These are phyloP conservation scores for Holotrichia oblita DNA, from an alignment of 1,140 invertebrate species.

Conservation along the genomic window DNA sequence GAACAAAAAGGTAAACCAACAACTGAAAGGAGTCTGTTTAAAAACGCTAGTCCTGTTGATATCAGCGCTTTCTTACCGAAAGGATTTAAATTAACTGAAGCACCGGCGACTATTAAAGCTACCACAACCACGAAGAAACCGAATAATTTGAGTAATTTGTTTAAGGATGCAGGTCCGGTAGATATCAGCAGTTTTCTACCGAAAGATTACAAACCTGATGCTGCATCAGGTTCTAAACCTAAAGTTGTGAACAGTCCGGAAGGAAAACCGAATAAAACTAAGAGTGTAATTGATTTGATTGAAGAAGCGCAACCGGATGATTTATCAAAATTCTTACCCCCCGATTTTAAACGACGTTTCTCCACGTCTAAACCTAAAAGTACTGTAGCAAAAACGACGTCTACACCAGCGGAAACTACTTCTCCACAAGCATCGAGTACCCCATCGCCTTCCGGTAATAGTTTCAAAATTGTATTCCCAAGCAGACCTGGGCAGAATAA, in stretches of 20 bases:
- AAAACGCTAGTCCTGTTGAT: constrained; percentile 66
- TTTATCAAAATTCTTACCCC: constrained; percentile 68
- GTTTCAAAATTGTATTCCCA: constrained; percentile 80
- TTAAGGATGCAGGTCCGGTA: constrained; percentile 62
- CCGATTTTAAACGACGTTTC: constrained; percentile 64
- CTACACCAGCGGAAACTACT: constrained; percentile 55
- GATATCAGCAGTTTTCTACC: constrained; percentile 72
- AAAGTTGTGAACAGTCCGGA: background rate
- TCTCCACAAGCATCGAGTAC: constrained; percentile 52
- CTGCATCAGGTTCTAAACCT: constrained; percentile 41
- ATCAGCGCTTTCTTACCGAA: constrained; percentile 70
- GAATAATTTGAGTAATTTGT: constrained; percentile 60
- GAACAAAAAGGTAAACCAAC: constrained; percentile 50
- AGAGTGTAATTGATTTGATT: constrained; percentile 60
- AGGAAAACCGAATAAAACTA: constrained; percentile 41
- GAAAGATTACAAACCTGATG: constrained; percentile 63
- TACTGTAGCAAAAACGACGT: constrained; percentile 53
- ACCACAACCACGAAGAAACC: constrained; percentile 55
- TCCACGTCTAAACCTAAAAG: constrained; percentile 47
- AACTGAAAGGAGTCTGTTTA: constrained; percentile 53
- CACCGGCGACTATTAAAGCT: constrained; percentile 45
- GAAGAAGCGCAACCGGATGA: constrained; percentile 64
- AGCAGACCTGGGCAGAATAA: constrained; percentile 74
- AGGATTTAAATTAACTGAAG: constrained; percentile 60
- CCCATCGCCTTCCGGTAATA: constrained; percentile 52